Evolutionary conservation across 2,113 vertebrate species (phyloP), one percentile per base, ranked within the genome.

Genomic region (Oxygymnocypris stewartii): DNA sequence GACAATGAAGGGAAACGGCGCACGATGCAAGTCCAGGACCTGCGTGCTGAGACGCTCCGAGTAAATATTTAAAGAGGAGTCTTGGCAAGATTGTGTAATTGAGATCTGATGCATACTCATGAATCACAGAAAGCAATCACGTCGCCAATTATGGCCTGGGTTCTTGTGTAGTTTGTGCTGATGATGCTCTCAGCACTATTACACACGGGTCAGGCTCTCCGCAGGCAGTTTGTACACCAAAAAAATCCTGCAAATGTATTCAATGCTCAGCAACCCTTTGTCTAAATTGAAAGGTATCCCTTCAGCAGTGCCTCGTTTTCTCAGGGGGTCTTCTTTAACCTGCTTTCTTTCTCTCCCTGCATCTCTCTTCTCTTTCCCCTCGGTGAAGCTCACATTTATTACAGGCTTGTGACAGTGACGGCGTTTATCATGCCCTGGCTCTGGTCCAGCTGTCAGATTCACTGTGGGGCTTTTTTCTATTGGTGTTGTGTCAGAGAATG

Each of bases 401-500:
- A 91, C 93, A 87, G 89, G 88, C 91, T 91, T 91, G 92, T 75
- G 87, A 89, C 91, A 87, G 90, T 89, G 85, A 78, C 76, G 1
- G 76, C 28, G 47, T 89, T 91, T 93, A 89, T 94, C 93, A 91
- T 85, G 86, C 87, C 35, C 87, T 95, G 93, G 92, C 90, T 84
- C 90, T 93, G 88, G 91, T 93, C 91, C 92, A 94, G 89, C 87
- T 92, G 89, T 92, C 91, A 92, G 91, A 95, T 92, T 95, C 91
- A 91, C 94, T 90, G 85, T 82, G 91, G 88, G 91, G 47, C 76
- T 51, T 77, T 77, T 75, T 92, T 75, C 49, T 78, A 76, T 77
- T 63, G 42, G 74, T 59, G 91, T 91, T 92, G 82, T 92, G 89
- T 93, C 89, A 93, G 89, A 93, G 85, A 88, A 94, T 88, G 91